Evolutionary conservation across 2,888 invertebrate genomes (phyloP), one percentile per base, ranked within the genome.

Genomic region (Diaprepes abbreviatus): DNA sequence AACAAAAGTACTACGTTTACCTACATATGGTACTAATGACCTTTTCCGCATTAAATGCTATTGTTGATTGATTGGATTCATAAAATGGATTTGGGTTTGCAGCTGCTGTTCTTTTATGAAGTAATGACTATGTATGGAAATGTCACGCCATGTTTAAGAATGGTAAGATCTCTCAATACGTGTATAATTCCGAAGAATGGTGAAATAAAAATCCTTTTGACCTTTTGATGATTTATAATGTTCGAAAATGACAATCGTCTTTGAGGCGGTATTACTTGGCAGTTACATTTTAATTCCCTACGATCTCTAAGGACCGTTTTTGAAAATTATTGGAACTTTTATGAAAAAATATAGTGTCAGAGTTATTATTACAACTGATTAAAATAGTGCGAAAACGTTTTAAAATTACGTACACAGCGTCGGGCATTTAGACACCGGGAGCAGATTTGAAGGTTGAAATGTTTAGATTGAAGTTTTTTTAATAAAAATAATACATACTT

Each of bases 21-120:
- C 59, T 59, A 59, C 59, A 59, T 59, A 59, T 59, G 59, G 62
- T 50, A 33, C 57, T 69, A 69, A 69, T 64, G 58, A 64, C 68
- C 68, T 69, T 69, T 69, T 69, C 64, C 68, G 68, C 64, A 64
- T 68, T 36, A 24, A 38, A 52, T 31, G 50, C 12, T 40, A 68
- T 68, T 52, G 64, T 62, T 58, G 63, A 69, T 69, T 69, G 68
- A 63, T 64, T 21, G 7, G 50, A 52, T 16, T 38, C 64, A 40
- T 33, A 63, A 69, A 68, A 50, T 52, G 52, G 52, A 50, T 64
- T 58, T 28, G 48, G 17, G 21, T 48, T 48, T 35, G 52, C 60
- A 60, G 60, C 55, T 48, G 55, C 19, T 28, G 10, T 31, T 17
- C 17, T 19, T 63, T 54, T 40, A 52, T 54, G 43, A 54, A 54